Base-by-base conservation (phyloP, 1,140 invertebrate genomes). In the Paralvinella palmiformis region DNA sequence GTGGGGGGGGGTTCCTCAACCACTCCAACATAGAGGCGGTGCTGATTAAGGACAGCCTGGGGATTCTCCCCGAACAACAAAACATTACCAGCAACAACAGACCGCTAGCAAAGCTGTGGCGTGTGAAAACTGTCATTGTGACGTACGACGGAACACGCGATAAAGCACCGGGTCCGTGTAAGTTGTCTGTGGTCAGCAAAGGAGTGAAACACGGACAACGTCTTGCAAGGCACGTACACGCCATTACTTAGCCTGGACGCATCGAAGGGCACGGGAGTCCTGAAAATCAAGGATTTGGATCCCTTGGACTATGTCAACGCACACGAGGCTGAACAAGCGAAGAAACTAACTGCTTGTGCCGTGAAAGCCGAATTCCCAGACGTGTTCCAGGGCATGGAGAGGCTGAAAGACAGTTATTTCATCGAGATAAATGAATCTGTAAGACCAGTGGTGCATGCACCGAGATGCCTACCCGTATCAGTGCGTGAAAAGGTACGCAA, bases 301-400 rank as follows among this genome's bases (percentile, higher is more conserved):
- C 48, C 48, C 2, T 22, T 52, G 48, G 48, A 52, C 2, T 20
- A 52, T 52, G 48, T 52, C 48, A 52, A 2, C n/a, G 31, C 17
- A 20, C 48, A 52, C 17, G 48, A 52, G 17, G n/a, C n/a, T n/a
- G n/a, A n/a, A n/a, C n/a, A 50, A 6, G 17, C 27, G 45, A 52
- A 3, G 48, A 52, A 7, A 2, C 48, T 52, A 15, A 52, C 48
- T 52, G 48, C n/a, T 7, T 10, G 48, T 20, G 4, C 48, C 31
- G 6, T 5, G 65, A 91, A 91, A 75, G 91, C 91, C 7, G 90
- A 57, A 3, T 57, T 31, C 33, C 5, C 53, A 15, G 22, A 56
- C 17, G 37, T 41, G 10, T 41, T 41, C 37, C 22, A 57, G 27
- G 27, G 29, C 55, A 6, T 32, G 33, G 55, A 32, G 22, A 57